A percentile compares a stretch with the other conserved stretches of the same genome.
Conservation (phyloP, 2,797 vertebrate species). For the Sparus aurata region DNA sequence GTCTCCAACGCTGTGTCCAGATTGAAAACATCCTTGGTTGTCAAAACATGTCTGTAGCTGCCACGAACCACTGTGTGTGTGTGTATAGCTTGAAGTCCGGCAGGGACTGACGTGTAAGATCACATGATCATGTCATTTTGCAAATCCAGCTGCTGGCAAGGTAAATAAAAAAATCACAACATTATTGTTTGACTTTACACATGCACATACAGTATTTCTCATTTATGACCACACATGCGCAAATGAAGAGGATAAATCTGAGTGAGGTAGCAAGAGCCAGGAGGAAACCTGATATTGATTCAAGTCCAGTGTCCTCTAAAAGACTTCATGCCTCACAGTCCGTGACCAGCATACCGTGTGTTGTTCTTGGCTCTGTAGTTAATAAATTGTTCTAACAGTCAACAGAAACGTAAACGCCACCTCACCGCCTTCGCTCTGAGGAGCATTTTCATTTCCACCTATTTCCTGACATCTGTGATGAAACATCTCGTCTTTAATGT, state of each 20-base stretch:
- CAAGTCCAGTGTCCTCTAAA: not conserved
- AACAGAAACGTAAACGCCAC: not conserved
- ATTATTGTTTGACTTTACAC: not conserved
- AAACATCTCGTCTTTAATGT: not conserved
- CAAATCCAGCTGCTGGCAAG: no score
- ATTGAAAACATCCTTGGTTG: no score
- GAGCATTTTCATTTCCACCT: not conserved
- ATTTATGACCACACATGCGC: not conserved
- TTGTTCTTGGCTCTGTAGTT: not conserved
- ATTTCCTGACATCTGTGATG: not conserved
- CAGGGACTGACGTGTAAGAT: no score
- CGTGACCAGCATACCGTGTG: not conserved
- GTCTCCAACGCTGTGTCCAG: no score
- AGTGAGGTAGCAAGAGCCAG: not conserved
- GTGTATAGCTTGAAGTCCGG: no score
- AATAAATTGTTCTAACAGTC: not conserved
- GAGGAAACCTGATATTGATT: constrained; percentile 9
- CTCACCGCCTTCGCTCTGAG: not conserved
- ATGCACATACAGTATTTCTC: not conserved
- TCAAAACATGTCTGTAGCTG: no score
- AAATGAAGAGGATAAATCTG: not conserved
- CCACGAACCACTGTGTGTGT: no score
- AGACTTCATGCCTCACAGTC: not conserved
- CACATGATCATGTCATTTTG: no score
- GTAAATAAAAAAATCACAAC: no score